phyloP scores from a whole-genome alignment of 2,888 invertebrate species.

The Phaonia tiefii region DNA sequence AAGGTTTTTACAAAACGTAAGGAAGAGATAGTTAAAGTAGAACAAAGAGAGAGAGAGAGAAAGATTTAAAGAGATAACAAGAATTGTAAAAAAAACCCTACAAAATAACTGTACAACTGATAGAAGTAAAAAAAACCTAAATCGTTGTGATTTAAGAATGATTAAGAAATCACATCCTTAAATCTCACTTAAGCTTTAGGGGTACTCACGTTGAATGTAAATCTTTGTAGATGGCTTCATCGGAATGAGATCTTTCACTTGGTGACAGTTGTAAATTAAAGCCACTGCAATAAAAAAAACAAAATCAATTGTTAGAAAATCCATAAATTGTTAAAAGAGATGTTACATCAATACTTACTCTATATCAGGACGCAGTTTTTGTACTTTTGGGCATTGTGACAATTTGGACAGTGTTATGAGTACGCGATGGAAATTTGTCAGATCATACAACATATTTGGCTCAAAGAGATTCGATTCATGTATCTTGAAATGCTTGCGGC shows the following conservation, averaged over 20 bases:
- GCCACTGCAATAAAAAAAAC: constrained; percentile 83
- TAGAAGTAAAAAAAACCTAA: not conserved
- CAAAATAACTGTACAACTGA: constrained; percentile 26
- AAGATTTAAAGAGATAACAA: constrained; percentile 36
- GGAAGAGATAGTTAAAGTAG: constrained; percentile 14
- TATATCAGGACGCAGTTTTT: constrained; percentile 82
- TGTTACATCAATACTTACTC: constrained; percentile 84
- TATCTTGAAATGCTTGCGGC: constrained; percentile 91
- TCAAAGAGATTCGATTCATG: constrained; percentile 94
- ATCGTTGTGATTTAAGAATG: not conserved
- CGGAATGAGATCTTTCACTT: constrained; percentile 86
- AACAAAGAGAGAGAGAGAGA: constrained; percentile 36
- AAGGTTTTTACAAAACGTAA: constrained; percentile 1
- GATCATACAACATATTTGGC: constrained; percentile 96
- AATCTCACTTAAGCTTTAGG: not conserved
- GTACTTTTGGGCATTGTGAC: constrained; percentile 88
- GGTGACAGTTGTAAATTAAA: constrained; percentile 86
- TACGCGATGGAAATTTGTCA: constrained; percentile 96
- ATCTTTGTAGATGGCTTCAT: constrained; percentile 92
- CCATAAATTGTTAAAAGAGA: too few relatives aligned
- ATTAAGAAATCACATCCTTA: constrained; percentile 3
- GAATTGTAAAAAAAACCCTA: not conserved
- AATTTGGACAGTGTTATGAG: constrained; percentile 94
- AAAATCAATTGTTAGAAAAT: not conserved
- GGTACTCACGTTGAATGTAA: constrained; percentile 89